Percentiles rank a stretch among this genome's conserved stretches.
Evolutionary conservation across 2,797 vertebrate genomes (phyloP).

Genomic region (Pithecia hirsuta): DNA sequence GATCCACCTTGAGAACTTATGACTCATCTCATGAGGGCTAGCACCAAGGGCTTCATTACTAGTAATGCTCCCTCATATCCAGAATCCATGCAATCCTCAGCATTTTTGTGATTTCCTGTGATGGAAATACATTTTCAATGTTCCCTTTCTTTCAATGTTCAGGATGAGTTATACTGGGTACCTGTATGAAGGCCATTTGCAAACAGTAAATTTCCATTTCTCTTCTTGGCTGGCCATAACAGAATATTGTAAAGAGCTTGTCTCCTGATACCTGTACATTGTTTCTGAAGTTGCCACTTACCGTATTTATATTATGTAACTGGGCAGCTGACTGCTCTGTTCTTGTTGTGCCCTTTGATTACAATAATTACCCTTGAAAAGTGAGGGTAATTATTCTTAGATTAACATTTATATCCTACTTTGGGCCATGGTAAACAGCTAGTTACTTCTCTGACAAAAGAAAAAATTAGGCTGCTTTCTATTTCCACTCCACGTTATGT

Average conservation of each 20-base stretch:
- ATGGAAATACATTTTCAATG: slow-evolving; percentile 64
- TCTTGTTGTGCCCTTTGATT: background rate
- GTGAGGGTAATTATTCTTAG: slow-evolving; percentile 19
- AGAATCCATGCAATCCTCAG: background rate
- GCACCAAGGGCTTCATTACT: background rate
- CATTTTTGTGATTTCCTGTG: slow-evolving; percentile 60
- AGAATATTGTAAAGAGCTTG: background rate
- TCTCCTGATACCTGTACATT: background rate
- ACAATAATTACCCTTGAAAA: background rate
- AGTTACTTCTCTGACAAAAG: background rate
- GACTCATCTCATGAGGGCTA: background rate
- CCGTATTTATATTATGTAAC: background rate
- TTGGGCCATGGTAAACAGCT: background rate
- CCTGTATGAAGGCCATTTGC: slow-evolving; percentile 43
- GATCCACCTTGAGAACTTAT: background rate
- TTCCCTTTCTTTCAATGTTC: slow-evolving; percentile 50
- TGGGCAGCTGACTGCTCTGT: background rate
- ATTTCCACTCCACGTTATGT: background rate
- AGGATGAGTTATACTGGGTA: slow-evolving; percentile 26
- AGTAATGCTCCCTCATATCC: background rate
- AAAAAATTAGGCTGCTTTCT: background rate
- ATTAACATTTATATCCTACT: background rate
- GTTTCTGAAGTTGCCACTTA: background rate
- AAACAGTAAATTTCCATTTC: slow-evolving; percentile 36
- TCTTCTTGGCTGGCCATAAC: background rate